A percentile compares a stretch with the other conserved stretches of the same genome.
Conservation (phyloP, 2,888 invertebrate genomes). For the Diabrotica balteata region DNA sequence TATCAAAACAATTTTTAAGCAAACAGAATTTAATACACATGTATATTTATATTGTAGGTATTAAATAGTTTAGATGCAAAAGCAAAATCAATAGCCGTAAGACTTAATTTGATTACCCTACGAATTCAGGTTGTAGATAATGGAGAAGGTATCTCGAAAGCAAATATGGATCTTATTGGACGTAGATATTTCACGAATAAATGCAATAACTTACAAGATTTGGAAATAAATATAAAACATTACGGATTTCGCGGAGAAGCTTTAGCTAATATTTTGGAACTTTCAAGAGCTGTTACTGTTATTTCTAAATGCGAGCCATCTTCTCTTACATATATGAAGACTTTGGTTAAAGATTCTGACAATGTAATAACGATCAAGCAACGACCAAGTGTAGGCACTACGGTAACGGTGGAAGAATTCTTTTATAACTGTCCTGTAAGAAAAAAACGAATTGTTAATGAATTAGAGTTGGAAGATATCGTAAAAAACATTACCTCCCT, state of each 20-base stretch:
- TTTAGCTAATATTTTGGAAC: conserved; percentile 65
- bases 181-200: conserved; percentile 72
- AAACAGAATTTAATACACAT: no score
- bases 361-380: conserved; percentile 51
- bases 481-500: conserved; percentile 67
- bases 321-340: conserved; percentile 66
- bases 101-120: conserved; percentile 67
- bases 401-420: conserved; percentile 73
- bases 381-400: conserved; percentile 75
- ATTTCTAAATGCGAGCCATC: conserved; percentile 63
- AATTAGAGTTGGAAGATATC: conserved; percentile 68
- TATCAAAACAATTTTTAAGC: no score
- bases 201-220: conserved; percentile 63
- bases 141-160: conserved; percentile 70
- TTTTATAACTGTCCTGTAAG: conserved; percentile 70
- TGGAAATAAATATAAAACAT: conserved; percentile 63
- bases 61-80: conserved; percentile 75
- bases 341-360: conserved; percentile 53
- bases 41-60: conserved; percentile 60
- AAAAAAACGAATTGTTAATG: conserved; percentile 63
- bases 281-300: conserved; percentile 67
- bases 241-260: conserved; percentile 77
- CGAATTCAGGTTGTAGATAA: conserved; percentile 80
- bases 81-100: conserved; percentile 73
- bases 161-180: conserved; percentile 67